These are phyloP conservation scores for Parascotia fuliginaria DNA, from an alignment of 2,888 invertebrate genomes.

Conservation along the genomic window DNA sequence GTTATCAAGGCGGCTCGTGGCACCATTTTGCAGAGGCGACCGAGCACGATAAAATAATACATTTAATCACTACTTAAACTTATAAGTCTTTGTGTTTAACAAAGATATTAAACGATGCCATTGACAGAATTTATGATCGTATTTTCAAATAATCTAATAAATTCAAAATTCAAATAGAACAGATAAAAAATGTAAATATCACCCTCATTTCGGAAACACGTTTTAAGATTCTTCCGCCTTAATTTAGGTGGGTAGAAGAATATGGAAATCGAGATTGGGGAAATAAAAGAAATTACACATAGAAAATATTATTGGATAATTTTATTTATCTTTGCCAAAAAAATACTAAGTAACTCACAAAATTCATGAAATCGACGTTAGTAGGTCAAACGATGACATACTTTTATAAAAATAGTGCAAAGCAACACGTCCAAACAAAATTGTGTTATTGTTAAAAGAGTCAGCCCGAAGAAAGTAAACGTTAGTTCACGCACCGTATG, in stretches of 20 bases:
- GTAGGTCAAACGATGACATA: no score
- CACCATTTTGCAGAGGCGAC: constrained; percentile 41
- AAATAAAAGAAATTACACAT: neutral
- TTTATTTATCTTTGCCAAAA: neutral
- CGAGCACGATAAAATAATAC: constrained; percentile 50
- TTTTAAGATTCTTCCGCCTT: constrained; percentile 2
- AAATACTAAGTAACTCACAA: neutral
- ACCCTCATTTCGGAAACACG: constrained; percentile 12
- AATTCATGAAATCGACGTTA: no score
- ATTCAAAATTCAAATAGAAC: constrained; percentile 22
- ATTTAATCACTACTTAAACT: constrained; percentile 51
- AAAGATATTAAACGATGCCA: constrained; percentile 34
- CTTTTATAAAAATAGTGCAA: neutral
- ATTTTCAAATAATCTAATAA: constrained; percentile 15
- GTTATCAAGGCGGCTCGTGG: constrained; percentile 52
- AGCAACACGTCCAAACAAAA: constrained; percentile 13
- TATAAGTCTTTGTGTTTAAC: constrained; percentile 32
- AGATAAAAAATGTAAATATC: constrained; percentile 21
- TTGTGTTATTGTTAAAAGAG: constrained; percentile 29
- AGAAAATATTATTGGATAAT: neutral
- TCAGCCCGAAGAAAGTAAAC: constrained; percentile 16
- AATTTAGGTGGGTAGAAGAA: constrained; percentile 10
- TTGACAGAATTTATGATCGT: constrained; percentile 14
- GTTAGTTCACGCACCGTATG: constrained; percentile 50
- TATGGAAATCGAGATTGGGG: constrained; percentile 15